Base-by-base conservation (phyloP, 2,797 vertebrate species). In the Phalloptychus januarius region DNA sequence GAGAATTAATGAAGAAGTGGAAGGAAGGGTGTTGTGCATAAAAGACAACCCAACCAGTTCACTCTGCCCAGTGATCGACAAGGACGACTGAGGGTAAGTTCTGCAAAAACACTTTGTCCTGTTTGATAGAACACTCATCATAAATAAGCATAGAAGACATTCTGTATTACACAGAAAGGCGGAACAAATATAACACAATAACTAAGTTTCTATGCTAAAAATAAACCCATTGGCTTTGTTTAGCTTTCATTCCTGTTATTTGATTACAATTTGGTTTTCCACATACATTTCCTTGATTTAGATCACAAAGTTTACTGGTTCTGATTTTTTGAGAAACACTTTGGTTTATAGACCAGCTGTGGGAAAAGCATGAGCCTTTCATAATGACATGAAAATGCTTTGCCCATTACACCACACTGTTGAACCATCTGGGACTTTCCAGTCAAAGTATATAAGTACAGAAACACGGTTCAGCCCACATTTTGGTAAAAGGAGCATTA, bases 11-110 rank as follows among this genome's bases (percentile, higher is more conserved):
- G 31, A 85, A 83, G 72, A 77, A 81, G 83, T 56, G 79, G 54
- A 73, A 83, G 77, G 80, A 86, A 83, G 83, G 46, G 50, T 88
- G 79, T 74, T 69, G n/a, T 16, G 52, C 70, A 91, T 88, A 88
- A 85, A 89, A 88, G 80, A 87, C 74, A 80, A 80, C 78, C 44
- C 16, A 77, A 65, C 73, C 40, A 76, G 50, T 75, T 46, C 76
- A 74, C 65, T 83, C 50, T 70, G 12, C 77, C 87, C 80, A 83
- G 36, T 86, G 7, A 63, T 75, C 40, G 1, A 61, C 87, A 61
- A 70, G 52, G 1, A 46, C 82, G 4, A 36, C 78, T 5, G n/a
- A 65, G 91, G 93, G 94, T 95, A 90, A 88, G 93, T 78, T 84
- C 76, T 82, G 33, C 56, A 71, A 50, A 74, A 83, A 5, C 5